Evolutionary conservation across 2,888 invertebrate genomes (phyloP), one percentile per base, ranked within the genome.

Genomic region (Zygogramma bicolorata): DNA sequence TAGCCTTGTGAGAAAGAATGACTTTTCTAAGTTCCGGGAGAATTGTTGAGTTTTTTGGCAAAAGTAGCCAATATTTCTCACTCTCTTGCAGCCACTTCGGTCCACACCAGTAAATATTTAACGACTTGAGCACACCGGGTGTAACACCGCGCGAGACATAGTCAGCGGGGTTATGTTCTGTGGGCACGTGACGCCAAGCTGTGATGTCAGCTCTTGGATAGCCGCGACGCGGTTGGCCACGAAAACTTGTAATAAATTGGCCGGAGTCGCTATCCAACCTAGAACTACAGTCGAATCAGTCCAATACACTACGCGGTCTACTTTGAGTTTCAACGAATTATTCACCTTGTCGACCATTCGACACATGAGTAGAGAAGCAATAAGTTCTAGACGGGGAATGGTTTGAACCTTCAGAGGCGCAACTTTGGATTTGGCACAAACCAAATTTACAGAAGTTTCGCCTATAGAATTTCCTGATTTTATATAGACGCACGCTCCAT

Each of bases 151-250:
- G 63, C 13, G 70, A 68, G 61, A 67, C 68, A 63, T 66, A 53
- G 38, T 76, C 70, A 31, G 31, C 31, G 4, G 31, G 7, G 31
- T 31, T 31, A 7, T 31, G 5, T 7, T 31, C 31, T 6, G 70
- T 65, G 7, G 68, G 66, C 10, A 75, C 75, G 34, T 75, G 68
- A 46, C 68, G 69, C 75, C 75, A 75, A 13, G 65, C 10, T 25
- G 34, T 22, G 10, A 58, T 8, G n/a, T 59, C 27, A 70, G 15
- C 40, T 75, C 70, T 57, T 75, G 65, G 42, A 74, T 71, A 13
- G 3, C 10, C 4, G 42, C 20, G 15, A 71, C 68, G 3, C 75
- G 70, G 73, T 75, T 72, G 1, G 70, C 70, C 3, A 75, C 72
- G 65, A 75, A 73, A 31, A 67, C 63, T 57, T 73, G 70, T 25